Base-by-base conservation (phyloP, 2,113 vertebrate genomes). In the Stigmatopora argus region DNA sequence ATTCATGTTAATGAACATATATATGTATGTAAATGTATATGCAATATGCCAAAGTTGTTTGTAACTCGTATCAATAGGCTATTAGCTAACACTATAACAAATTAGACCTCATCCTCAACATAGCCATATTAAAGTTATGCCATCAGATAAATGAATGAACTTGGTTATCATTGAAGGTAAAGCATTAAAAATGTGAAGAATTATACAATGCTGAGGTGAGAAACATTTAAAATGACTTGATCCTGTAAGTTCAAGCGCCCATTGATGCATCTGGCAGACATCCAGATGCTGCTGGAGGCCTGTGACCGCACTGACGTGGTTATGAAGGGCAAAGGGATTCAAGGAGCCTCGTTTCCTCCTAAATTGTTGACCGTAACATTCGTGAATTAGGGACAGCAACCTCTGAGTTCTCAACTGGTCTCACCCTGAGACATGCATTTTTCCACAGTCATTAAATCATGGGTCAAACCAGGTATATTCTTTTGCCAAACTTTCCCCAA, bases 211-310 rank as follows among this genome's bases (percentile, higher is more conserved):
- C 18, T 45, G 38, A 65, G 49, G 66, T 72, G 71, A 74, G 73
- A 69, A 80, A 70, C 53, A 51, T 38, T 61, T 35, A 73, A 57
- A 61, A 62, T 72, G 62, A 56, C 52, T 67, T 26, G 72, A 72
- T 76, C 85, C 81, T 34, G 44, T 78, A 80, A 78, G 58, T 80
- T 86, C 77, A 73, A 74, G 65, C 66, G 63, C 45, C 48, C 17
- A 1, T 67, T 85, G 85, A 78, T 72, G 74, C 75, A 85, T 69
- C 75, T 87, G 86, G 86, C 70, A 48, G 38, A 48, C 18, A 23
- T 64, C 82, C 84, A 83, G 76, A 77, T 51, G 55, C 69, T 23
- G 60, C n/a, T 49, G 71, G 77, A 56, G 48, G 47, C 66, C 63
- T 55, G 66, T 66, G 69, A 74, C 68, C 52, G 2, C 66, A 73